phyloP scores from a whole-genome alignment of 2,113 vertebrate species.

The Rhadina sibilatrix region DNA sequence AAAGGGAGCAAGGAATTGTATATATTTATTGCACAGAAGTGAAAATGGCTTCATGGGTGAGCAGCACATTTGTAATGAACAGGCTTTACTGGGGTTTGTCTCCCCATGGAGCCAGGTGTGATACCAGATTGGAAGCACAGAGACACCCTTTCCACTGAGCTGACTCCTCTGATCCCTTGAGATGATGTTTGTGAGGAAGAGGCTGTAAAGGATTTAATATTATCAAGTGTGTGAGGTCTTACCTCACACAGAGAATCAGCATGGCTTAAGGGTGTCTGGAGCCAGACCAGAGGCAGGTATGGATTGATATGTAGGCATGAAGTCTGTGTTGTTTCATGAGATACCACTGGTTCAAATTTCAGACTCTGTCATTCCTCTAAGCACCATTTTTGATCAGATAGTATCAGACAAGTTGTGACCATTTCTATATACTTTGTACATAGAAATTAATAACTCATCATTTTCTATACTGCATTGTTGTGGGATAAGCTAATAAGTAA shows the following conservation, averaged over 20 bases:
- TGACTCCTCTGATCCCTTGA: background rate
- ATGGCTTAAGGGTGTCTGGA: background rate
- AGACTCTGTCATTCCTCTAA: background rate
- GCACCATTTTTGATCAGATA: background rate
- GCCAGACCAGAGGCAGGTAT: background rate
- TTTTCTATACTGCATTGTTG: background rate
- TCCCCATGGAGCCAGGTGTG: background rate
- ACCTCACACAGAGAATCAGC: background rate
- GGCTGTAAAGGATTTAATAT: background rate
- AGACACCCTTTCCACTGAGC: constrained; percentile 2
- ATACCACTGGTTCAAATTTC: background rate
- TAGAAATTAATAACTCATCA: background rate
- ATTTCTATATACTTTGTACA: background rate
- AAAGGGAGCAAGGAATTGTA: background rate
- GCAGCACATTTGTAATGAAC: background rate
- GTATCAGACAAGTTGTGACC: background rate
- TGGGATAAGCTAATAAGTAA: background rate
- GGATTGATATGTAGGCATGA: background rate
- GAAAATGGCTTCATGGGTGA: background rate
- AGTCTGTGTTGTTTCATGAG: background rate
- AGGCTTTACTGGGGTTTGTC: background rate
- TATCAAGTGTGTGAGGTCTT: background rate
- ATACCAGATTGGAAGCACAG: background rate
- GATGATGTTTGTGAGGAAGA: background rate
- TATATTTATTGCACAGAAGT: background rate